A percentile compares a stretch with the other conserved stretches of the same genome.
Conservation (phyloP, 1,140 invertebrate species). For the Agrilus planipennis region DNA sequence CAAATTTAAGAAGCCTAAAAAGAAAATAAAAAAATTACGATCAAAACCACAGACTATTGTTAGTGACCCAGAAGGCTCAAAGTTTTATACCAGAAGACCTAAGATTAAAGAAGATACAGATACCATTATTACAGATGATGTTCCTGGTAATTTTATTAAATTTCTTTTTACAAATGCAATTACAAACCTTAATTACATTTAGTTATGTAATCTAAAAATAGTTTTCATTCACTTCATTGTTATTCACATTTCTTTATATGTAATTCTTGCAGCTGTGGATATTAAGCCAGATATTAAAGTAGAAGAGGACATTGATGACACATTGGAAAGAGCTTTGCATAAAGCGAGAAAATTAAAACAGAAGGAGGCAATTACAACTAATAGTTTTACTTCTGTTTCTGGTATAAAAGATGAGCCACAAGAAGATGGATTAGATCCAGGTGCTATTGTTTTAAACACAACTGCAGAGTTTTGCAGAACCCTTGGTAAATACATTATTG, state of each 20-base stretch:
- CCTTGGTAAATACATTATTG: constrained; percentile 35
- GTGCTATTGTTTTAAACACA: constrained; percentile 76
- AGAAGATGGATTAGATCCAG: constrained; percentile 30
- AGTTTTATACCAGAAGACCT: constrained; percentile 34
- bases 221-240: too few relatives aligned
- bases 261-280: constrained; percentile 38
- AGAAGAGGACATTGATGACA: constrained; percentile 65
- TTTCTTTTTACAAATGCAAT: constrained; percentile 5
- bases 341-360: constrained; percentile 64
- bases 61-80: constrained; percentile 40
- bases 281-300: constrained; percentile 45
- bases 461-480: constrained; percentile 96
- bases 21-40: constrained; percentile 57
- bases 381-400: constrained; percentile 24
- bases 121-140: constrained; percentile 40
- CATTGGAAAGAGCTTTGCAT: constrained; percentile 58
- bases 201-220: too few relatives aligned
- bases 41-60: constrained; percentile 44
- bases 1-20: constrained; percentile 89
- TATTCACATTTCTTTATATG: constrained; percentile 12
- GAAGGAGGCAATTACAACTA: constrained; percentile 35
- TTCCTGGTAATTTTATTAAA: constrained; percentile 33
- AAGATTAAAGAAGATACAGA: constrained; percentile 31
- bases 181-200: too few relatives aligned
- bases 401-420: constrained; percentile 35